Conservation (phyloP, 35 echinoderm and acorn worm species). For the Anneissia japonica region DNA sequence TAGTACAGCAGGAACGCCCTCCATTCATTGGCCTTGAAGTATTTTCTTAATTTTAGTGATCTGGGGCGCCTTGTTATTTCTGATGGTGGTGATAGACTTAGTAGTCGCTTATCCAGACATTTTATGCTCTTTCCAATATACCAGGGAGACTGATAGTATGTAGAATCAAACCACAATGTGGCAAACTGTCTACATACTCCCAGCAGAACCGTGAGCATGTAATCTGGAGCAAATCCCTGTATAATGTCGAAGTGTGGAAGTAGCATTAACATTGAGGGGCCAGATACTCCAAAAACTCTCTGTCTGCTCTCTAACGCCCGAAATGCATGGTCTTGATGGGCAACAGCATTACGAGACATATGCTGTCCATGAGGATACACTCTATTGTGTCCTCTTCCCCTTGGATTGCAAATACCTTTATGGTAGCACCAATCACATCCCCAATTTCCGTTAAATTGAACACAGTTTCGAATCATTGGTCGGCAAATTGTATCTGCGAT, state of each 20-base stretch:
- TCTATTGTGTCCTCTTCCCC: conserved; percentile 3
- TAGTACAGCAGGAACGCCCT: conserved; percentile 28
- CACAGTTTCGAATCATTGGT: conserved; percentile 1
- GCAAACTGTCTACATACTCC: too few relatives aligned
- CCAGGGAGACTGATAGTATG: conserved; percentile 17
- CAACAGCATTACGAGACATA: too few relatives aligned
- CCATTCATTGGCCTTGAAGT: conserved; percentile 45
- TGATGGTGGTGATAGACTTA: neutral
- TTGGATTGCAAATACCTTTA: neutral
- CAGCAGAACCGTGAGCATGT: too few relatives aligned
- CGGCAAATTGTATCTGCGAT: conserved; percentile 14
- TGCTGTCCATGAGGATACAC: conserved; percentile 1
- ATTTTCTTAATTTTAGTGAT: conserved; percentile 28
- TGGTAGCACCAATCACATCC: conserved; percentile 33
- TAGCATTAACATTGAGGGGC: too few relatives aligned
- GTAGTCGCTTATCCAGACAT: conserved; percentile 16
- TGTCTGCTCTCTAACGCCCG: neutral
- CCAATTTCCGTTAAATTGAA: conserved; percentile 31
- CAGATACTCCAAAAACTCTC: too few relatives aligned
- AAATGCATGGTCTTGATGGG: too few relatives aligned
- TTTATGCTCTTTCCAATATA: conserved; percentile 21
- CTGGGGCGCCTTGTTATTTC: conserved; percentile 27
- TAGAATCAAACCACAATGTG: too few relatives aligned
- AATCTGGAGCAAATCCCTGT: too few relatives aligned
- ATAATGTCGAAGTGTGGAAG: conserved; percentile 28